Base-by-base conservation (phyloP, 2,797 vertebrate genomes). In the Acanthurus leucopareius region DNA sequence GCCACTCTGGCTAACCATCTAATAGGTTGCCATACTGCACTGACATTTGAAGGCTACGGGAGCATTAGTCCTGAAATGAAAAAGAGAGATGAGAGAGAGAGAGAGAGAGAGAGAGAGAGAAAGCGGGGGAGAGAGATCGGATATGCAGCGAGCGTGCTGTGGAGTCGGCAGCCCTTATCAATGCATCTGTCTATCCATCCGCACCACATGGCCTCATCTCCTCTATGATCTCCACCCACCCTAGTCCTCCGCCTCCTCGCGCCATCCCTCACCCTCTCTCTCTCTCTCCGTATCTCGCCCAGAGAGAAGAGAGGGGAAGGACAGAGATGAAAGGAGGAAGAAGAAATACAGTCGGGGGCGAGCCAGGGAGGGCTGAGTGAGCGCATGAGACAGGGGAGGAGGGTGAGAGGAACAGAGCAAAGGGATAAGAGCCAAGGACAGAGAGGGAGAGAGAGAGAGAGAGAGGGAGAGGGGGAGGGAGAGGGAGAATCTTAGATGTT, bases 111-210 rank as follows among this genome's bases (percentile, higher is more conserved):
- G 38, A 10, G 28, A 38, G 64, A 49, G 77, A 70, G 78, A 72
- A 28, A 10, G n/a, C 10, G 28, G n/a, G 57, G 2, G 66, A 74
- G 78, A 69, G 77, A 69, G 76, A 85, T 83, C 81, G 85, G 84
- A 80, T 89, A 90, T 91, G 86, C 88, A 83, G 80, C 22, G 74
- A 82, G 83, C 71, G 78, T 85, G 74, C 87, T 75, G 78, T 74
- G 83, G 83, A 89, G 85, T 83, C 86, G 74, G 89, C 91, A 88
- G 91, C 90, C 85, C 86, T 95, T 92, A 94, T 95, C 94, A 91
- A 92, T 91, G 91, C 92, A 93, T 95, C 93, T 91, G 90, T 93
- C 93, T 85, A 89, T 91, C 91, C 91, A 82, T 94, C 88, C 88
- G 48, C 90, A 86, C 86, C 79, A 81, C 85, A 68, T 65, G 70